A percentile compares a stretch with the other conserved stretches of the same genome.
Conservation (phyloP, 2,113 vertebrate genomes). For the Pungitius pungitius region DNA sequence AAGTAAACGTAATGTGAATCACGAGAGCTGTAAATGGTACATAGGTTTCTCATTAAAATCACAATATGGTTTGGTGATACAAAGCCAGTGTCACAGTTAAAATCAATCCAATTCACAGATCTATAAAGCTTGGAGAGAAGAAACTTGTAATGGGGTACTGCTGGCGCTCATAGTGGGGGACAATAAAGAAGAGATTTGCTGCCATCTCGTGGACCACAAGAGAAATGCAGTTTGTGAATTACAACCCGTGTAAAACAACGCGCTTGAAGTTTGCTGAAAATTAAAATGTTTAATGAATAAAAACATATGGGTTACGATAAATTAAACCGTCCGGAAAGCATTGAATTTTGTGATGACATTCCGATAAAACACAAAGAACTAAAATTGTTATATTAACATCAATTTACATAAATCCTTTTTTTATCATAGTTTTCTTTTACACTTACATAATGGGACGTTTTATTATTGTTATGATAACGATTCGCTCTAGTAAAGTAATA, state of each 20-base stretch:
- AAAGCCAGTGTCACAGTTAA: constrained; percentile 16
- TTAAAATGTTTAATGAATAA: neutral
- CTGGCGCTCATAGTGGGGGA: neutral
- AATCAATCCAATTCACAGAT: constrained; percentile 33
- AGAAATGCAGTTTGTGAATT: neutral
- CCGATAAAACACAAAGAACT: too few relatives aligned
- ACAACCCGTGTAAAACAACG: neutral
- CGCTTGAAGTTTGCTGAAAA: neutral
- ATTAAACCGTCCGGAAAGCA: neutral
- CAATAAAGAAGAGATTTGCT: constrained; percentile 47
- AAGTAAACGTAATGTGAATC: constrained; percentile 50
- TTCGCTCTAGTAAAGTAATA: neutral
- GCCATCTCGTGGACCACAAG: constrained; percentile 44
- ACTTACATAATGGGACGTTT: too few relatives aligned
- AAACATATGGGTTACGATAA: neutral
- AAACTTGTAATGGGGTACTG: neutral
- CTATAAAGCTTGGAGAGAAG: constrained; percentile 13
- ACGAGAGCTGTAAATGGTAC: constrained; percentile 46
- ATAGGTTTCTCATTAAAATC: constrained; percentile 52
- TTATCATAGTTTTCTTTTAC: too few relatives aligned
- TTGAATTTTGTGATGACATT: too few relatives aligned
- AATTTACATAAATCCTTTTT: too few relatives aligned
- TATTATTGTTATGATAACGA: neutral
- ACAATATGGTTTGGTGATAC: constrained; percentile 16
- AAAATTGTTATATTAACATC: too few relatives aligned